Evolutionary conservation across 2,888 invertebrate species (phyloP).

Genomic region (Cepaea hortensis): DNA sequence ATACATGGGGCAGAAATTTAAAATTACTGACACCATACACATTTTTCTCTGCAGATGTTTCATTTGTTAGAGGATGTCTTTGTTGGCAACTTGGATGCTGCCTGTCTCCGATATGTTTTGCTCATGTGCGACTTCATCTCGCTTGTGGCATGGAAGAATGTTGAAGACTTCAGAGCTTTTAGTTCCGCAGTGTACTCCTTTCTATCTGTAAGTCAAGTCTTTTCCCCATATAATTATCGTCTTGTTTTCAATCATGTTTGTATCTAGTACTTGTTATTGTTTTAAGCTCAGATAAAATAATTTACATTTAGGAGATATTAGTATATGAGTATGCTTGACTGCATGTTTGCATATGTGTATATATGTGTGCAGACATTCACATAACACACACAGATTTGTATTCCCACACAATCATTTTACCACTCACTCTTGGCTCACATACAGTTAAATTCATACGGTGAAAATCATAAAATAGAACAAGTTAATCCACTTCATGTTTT

Average conservation of each 20-base stretch:
- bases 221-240: background rate
- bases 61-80: conserved; percentile 71
- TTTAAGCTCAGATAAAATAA: background rate
- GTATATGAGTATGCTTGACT: background rate
- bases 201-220: conserved; percentile 63
- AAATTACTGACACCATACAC: background rate
- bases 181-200: conserved; percentile 72
- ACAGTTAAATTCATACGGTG: too few species aligned
- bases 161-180: conserved; percentile 73
- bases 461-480: too few species aligned
- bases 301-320: background rate
- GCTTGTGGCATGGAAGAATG: conserved; percentile 70
- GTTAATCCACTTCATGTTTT: too few species aligned
- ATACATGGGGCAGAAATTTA: background rate
- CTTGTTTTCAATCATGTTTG: background rate
- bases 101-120: conserved; percentile 72
- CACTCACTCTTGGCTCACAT: too few species aligned
- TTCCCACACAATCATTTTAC: too few species aligned
- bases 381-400: too few species aligned
- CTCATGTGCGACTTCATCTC: conserved; percentile 72
- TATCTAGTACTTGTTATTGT: background rate
- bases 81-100: conserved; percentile 73
- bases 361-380: background rate
- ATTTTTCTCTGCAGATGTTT: conserved; percentile 61
- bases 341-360: background rate